Evolutionary conservation across 2,888 invertebrate genomes (phyloP), one percentile per base, ranked within the genome.

Genomic region (Drosophila buzzatii): DNA sequence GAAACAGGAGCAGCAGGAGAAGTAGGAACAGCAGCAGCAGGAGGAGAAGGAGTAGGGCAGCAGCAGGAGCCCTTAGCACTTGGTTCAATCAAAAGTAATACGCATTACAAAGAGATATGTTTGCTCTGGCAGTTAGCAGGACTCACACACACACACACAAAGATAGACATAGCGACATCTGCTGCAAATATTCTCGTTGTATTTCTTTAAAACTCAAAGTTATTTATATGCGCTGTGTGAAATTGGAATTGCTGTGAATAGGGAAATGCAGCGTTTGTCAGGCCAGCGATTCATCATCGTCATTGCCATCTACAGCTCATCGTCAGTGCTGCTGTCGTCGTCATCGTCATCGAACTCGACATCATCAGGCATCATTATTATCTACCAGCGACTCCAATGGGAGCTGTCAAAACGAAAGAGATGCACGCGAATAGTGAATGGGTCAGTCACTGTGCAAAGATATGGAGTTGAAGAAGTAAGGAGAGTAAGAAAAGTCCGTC

Each of bases 221-320:
- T 89, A 86, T 89, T 89, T 89, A 74, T 76, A 89, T 84, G 70
- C 76, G 70, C 76, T 72, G 70, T 59, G 70, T 59, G 70, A 82
- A 77, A 82, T 89, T 76, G 89, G 70, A 89, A 76, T 77, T 75
- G 75, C 73, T 77, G 64, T 66, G 61, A 70, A 63, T n/a, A 49
- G 60, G 51, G 35, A 73, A 60, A 53, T 74, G 76, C 65, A 76
- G 66, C 60, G 79, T 62, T 72, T 84, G 87, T 73, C 73, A 73
- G 61, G 67, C 65, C 57, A 71, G 58, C 73, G 67, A 89, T 89
- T 84, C 87, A 84, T 89, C 85, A 80, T 85, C 81, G 76, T 76
- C 89, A 73, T 73, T 49, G 57, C 44, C 57, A 73, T 65, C 74
- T 42, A 57, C 61, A 70, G 71, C 59, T 65, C 59, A 69, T 70